phyloP scores from a whole-genome alignment of 2,888 invertebrate genomes.

The Tetheella fluctuosa region DNA sequence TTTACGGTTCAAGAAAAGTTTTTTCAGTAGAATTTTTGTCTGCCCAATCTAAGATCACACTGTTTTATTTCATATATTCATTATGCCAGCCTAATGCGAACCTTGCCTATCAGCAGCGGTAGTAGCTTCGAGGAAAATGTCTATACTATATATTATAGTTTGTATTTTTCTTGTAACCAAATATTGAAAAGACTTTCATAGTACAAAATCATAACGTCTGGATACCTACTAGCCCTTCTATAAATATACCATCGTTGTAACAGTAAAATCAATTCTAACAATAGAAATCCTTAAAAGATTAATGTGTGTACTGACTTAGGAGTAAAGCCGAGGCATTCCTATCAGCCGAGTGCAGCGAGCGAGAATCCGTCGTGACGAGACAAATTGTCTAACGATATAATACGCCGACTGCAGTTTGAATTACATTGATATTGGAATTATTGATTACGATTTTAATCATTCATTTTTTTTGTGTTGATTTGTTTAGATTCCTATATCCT shows the following conservation, averaged over 20 bases:
- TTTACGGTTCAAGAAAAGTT: too few species aligned
- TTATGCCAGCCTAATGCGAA: too few species aligned
- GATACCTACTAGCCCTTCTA: neutral
- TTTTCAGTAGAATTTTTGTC: too few species aligned
- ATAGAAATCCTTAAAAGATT: constrained; percentile 22
- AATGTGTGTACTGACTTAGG: constrained; percentile 6
- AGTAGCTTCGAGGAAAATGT: too few species aligned
- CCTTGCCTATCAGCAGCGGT: too few species aligned
- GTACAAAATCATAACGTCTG: neutral
- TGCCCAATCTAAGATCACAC: too few species aligned
- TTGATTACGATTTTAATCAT: neutral
- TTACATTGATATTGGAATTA: neutral
- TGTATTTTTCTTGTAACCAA: too few species aligned
- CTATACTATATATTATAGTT: too few species aligned
- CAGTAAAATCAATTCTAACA: constrained; percentile 17
- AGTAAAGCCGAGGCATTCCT: neutral
- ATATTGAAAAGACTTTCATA: too few species aligned
- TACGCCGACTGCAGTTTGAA: neutral
- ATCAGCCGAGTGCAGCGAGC: constrained; percentile 7
- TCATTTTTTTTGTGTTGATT: too few species aligned
- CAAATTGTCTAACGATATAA: neutral
- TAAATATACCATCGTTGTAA: neutral
- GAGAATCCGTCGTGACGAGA: neutral
- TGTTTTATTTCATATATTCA: too few species aligned
- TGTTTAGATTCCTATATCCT: too few species aligned